Evolutionary conservation across 2,888 invertebrate species (phyloP).

Genomic region (Amblyjoppa fuscipennis): DNA sequence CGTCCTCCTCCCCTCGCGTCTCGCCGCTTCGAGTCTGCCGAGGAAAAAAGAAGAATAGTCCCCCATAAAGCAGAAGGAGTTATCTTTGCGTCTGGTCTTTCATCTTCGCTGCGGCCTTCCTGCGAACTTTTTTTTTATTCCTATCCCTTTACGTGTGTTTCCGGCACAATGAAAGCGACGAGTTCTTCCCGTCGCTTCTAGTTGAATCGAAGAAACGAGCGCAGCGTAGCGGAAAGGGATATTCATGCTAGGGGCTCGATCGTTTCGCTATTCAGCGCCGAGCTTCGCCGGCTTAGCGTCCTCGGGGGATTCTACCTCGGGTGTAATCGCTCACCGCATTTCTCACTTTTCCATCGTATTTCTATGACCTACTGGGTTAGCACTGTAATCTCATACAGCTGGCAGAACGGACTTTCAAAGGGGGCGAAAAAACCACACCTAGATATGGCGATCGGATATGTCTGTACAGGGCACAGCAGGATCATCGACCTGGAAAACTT

Average conservation of each 20-base stretch:
- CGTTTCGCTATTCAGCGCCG: neutral
- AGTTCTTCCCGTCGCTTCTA: constrained; percentile 1
- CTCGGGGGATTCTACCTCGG: neutral
- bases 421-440: constrained; percentile 83
- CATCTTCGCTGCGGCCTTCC: neutral
- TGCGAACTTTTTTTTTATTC: neutral
- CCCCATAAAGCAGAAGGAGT: neutral
- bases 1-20: neutral
- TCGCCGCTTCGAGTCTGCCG: neutral
- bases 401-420: constrained; percentile 21
- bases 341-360: constrained; percentile 39
- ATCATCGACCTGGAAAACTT: constrained; percentile 77
- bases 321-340: constrained; percentile 3
- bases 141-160: neutral
- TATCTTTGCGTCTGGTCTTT: constrained; percentile 8
- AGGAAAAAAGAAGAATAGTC: neutral
- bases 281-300: constrained; percentile 20
- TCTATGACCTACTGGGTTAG: neutral
- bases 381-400: constrained; percentile 19
- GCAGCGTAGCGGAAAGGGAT: neutral
- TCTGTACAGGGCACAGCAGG: constrained; percentile 89
- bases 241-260: neutral
- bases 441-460: constrained; percentile 86
- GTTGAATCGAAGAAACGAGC: constrained; percentile 12
- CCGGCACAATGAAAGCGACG: neutral